Percentiles rank a stretch among this genome's conserved stretches.
These are phyloP conservation scores for Pseudopodoces humilis DNA, from an alignment of 2,113 vertebrate species.

Conservation along the genomic window DNA sequence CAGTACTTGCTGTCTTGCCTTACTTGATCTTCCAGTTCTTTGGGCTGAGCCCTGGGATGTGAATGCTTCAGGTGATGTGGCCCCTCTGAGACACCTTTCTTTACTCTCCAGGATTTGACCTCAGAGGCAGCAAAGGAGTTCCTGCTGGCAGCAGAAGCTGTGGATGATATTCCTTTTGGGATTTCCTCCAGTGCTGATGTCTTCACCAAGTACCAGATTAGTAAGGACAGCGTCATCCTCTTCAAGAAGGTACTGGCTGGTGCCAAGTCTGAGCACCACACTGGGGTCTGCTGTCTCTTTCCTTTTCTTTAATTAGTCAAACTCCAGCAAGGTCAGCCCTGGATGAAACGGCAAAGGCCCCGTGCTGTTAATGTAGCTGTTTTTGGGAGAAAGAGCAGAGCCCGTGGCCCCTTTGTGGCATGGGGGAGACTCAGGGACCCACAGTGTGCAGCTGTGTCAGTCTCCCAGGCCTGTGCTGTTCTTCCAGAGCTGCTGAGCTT, in stretches of 20 bases:
- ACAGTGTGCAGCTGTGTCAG: too few species aligned
- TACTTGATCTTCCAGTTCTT: conserved; percentile 5
- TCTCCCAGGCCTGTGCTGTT: not conserved
- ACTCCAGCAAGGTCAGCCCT: not conserved
- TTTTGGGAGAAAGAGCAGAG: not conserved
- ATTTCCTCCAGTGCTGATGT: conserved; percentile 79
- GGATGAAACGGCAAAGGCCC: accelerated
- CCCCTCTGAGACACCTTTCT: not conserved
- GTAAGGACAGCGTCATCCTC: conserved; percentile 85
- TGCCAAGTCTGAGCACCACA: not conserved
- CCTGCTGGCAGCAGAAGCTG: conserved; percentile 84
- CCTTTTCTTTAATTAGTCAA: not conserved
- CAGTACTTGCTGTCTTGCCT: not conserved
- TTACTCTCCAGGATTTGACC: conserved; percentile 74
- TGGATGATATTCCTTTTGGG: conserved; percentile 93
- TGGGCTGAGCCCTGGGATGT: not conserved
- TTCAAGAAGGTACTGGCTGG: conserved; percentile 90
- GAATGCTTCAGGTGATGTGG: not conserved
- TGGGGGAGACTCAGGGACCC: accelerated
- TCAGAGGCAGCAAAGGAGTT: conserved; percentile 85
- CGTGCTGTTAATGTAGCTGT: not conserved
- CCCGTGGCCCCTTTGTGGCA: not conserved
- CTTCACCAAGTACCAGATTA: conserved; percentile 86
- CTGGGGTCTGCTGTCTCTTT: not conserved
- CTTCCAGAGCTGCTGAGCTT: not conserved